Base-by-base conservation (phyloP, 1,140 invertebrate genomes). In the Apis laboriosa region DNA sequence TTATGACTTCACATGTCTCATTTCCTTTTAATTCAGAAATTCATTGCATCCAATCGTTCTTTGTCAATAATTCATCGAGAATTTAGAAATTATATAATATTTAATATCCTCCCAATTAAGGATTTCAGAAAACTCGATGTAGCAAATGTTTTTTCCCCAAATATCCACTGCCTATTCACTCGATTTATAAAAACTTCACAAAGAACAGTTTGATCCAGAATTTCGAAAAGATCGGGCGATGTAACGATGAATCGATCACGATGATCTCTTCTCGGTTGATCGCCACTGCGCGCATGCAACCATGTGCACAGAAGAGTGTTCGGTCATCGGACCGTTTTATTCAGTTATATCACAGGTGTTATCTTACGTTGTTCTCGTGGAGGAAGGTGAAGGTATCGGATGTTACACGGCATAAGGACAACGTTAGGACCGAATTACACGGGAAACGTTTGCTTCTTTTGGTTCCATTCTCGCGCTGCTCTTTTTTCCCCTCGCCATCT, bases 371-470 rank as follows among this genome's bases (percentile, higher is more conserved):
- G 70, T 78, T 72, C 82, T 74, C 34, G 77, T 21, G 68, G 73
- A 70, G 66, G 66, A 71, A 67, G 58, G 76, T 56, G 72, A 78
- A 58, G 85, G 70, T 91, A 90, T 91, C 90, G 85, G 70, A 87
- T 91, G 90, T 90, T 90, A 51, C 77, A 49, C 68, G 74, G 84
- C 90, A 89, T 90, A 91, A 91, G 90, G 90, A 76, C 73, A 72
- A 90, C 86, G 89, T 72, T 86, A 71, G 80, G 81, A 84, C 89
- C 83, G 84, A 90, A 90, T 90, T 90, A 89, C 88, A 88, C 84
- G 83, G 78, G 83, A 86, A 86, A 85, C 72, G 66, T 34, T 87
- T 83, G 63, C 68, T 83, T 60, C 67, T 77, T 76, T 79, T 78
- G 43, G 9, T 21, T 70, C 73, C 34, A 15, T 61, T 51, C 63